These are phyloP conservation scores for Akabosia matsudoensis DNA, from an alignment of 1,140 invertebrate genomes.

Conservation along the genomic window DNA sequence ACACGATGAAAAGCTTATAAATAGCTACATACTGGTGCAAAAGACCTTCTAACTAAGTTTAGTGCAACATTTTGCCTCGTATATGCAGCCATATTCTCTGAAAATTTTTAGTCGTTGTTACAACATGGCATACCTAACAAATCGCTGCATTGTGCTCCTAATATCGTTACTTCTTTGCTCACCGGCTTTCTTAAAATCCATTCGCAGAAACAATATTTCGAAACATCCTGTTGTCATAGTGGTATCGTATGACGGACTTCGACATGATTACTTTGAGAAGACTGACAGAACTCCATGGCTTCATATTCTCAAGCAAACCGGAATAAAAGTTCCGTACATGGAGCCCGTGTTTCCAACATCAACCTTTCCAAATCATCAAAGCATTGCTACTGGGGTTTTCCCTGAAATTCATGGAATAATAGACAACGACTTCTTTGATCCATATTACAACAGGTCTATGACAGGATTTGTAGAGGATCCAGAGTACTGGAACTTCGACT, in stretches of 20 bases:
- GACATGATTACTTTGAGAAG: conserved; percentile 64
- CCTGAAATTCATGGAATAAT: conserved; percentile 70
- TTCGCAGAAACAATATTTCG: no score
- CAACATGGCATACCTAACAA: no score
- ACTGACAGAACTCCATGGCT: conserved; percentile 56
- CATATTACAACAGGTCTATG: conserved; percentile 52
- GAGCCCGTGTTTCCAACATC: conserved; percentile 66
- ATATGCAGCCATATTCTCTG: no score
- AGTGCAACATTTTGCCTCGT: no score
- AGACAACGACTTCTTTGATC: conserved; percentile 64
- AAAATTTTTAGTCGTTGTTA: no score
- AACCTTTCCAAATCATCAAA: conserved; percentile 76
- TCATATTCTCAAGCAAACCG: conserved; percentile 56
- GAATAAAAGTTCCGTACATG: conserved; percentile 63
- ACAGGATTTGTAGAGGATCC: conserved; percentile 52
- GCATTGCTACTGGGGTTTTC: conserved; percentile 70
- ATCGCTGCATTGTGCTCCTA: no score
- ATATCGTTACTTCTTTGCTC: no score
- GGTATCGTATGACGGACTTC: conserved; percentile 68
- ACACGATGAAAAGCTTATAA: no score
- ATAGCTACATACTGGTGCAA: no score
- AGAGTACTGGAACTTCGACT: conserved; percentile 55
- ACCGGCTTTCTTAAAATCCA: no score
- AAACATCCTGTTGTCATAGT: conserved; percentile 59
- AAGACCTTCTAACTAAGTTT: no score